Base-by-base conservation (phyloP, 2,797 vertebrate genomes). In the Podarcis lilfordi region DNA sequence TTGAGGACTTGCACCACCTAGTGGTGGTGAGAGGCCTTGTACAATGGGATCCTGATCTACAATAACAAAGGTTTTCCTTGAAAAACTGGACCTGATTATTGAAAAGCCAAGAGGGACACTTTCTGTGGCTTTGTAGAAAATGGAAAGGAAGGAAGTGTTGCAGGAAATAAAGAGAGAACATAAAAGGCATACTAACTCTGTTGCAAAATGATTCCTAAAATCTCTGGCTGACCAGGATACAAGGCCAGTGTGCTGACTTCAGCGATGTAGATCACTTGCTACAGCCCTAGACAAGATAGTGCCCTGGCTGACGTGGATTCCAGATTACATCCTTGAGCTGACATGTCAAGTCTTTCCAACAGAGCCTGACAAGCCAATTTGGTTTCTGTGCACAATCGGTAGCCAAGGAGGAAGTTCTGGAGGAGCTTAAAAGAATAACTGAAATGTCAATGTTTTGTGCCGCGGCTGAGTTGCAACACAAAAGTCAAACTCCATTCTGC, bases 381-480 rank as follows among this genome's bases (percentile, higher is more conserved):
- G 15, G 29, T 66, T 50, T 45, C 9, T 66, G 66, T 75, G 25
- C 43, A n/a, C 40, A 23, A 50, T 3, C 45, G 55, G 23, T 3
- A 50, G 78, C 4, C 74, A 80, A 89, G 40, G 69, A 72, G 50
- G 88, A 74, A 72, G 45, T 89, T 43, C 77, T 50, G 59, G 61
- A 72, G 43, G 11, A 19, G 21, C 75, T 88, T 55, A 32, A 32
- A 55, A 59, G 4, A 79, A 27, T 45, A 79, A 84, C 35, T 61
- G 35, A 76, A 80, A 85, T 55, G 59, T 23, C 59, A 74, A 25
- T 27, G 13, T 59, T 86, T 32, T 25, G 9, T 2, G 5, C 50
- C 55, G 27, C 17, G 25, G 23, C 19, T 17, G 23, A 23, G 27
- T 80, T 74, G 37, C 80, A 80, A 45, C 66, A 66, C 29, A 84